Conservation (phyloP, 2,113 vertebrate species). For the Pygoscelis adeliae region DNA sequence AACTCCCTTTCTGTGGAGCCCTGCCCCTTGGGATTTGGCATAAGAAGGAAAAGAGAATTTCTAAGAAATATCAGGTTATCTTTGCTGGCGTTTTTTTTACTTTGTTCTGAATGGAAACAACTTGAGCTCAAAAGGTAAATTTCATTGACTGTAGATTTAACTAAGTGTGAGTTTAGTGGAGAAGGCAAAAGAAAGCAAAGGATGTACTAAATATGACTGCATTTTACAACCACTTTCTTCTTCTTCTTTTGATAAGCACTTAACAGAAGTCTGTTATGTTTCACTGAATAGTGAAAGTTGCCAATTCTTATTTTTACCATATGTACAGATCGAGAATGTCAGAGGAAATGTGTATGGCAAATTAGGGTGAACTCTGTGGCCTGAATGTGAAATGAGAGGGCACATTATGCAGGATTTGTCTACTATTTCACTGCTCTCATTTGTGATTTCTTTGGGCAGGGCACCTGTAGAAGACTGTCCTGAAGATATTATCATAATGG, state of each 20-base stretch:
- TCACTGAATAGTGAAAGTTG: slow-evolving; percentile 18
- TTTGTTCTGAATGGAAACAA: slow-evolving; percentile 74
- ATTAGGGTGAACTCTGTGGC: slow-evolving; percentile 59
- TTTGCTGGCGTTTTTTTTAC: slow-evolving; percentile 58
- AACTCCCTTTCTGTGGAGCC: slow-evolving; percentile 66
- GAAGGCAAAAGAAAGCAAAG: slow-evolving; percentile 27
- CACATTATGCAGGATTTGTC: slow-evolving; percentile 42
- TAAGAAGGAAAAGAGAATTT: slow-evolving; percentile 73
- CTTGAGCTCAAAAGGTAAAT: slow-evolving; percentile 70
- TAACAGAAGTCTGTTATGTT: slow-evolving; percentile 33
- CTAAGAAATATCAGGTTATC: slow-evolving; percentile 70
- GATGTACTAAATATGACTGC: slow-evolving; percentile 14
- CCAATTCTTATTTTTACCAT: slow-evolving; percentile 54
- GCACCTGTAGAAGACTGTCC: slow-evolving; percentile 63
- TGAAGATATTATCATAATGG: slow-evolving; percentile 72
- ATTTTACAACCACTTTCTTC: slow-evolving; percentile 57
- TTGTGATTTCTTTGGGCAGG: slow-evolving; percentile 55
- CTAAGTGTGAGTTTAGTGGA: slow-evolving; percentile 62
- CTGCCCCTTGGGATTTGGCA: slow-evolving; percentile 67
- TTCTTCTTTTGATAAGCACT: slow-evolving; percentile 49
- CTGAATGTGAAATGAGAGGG: slow-evolving; percentile 63
- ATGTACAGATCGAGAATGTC: background rate
- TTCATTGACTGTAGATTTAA: slow-evolving; percentile 69
- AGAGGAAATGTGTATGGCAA: slow-evolving; percentile 58
- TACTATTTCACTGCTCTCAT: slow-evolving; percentile 44